A percentile compares a stretch with the other conserved stretches of the same genome.
phyloP scores from a whole-genome alignment of 2,797 vertebrate genomes.

The Tenualosa thibaudeaui region DNA sequence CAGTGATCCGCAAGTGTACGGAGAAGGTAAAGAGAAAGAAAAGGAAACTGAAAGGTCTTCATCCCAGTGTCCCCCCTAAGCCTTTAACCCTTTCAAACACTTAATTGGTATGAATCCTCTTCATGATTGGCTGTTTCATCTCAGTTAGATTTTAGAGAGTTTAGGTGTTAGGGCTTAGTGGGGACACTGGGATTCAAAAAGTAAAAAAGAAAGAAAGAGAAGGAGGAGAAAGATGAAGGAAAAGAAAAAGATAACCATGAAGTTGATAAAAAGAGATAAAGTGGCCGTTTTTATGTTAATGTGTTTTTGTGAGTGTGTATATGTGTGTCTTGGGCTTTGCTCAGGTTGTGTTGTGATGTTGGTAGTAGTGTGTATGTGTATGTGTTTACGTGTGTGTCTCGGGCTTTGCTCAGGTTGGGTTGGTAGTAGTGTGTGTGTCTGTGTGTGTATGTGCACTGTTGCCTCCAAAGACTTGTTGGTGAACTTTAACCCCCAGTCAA shows the following conservation, averaged over 20 bases:
- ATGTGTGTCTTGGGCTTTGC: not conserved
- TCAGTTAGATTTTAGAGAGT: too few species aligned
- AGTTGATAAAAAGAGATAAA: not conserved
- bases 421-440: not conserved
- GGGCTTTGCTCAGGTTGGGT: not conserved
- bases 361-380: not conserved
- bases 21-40: conserved; percentile 80
- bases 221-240: not conserved
- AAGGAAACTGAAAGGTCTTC: conserved; percentile 7
- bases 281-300: not conserved
- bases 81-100: too few species aligned
- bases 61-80: too few species aligned
- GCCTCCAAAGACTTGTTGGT: too few species aligned
- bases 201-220: not conserved
- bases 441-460: not conserved
- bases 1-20: conserved; percentile 88
- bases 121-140: too few species aligned
- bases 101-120: too few species aligned
- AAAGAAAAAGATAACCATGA: not conserved
- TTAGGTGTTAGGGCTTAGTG: not conserved
- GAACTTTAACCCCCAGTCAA: too few species aligned
- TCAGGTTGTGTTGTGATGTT: not conserved
- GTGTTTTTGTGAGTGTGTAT: not conserved
- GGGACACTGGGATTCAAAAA: not conserved
- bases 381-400: too few species aligned